Evolutionary conservation across 35 echinoderm and acorn worm species (phyloP).

Genomic region (Stichopus chloronotus): DNA sequence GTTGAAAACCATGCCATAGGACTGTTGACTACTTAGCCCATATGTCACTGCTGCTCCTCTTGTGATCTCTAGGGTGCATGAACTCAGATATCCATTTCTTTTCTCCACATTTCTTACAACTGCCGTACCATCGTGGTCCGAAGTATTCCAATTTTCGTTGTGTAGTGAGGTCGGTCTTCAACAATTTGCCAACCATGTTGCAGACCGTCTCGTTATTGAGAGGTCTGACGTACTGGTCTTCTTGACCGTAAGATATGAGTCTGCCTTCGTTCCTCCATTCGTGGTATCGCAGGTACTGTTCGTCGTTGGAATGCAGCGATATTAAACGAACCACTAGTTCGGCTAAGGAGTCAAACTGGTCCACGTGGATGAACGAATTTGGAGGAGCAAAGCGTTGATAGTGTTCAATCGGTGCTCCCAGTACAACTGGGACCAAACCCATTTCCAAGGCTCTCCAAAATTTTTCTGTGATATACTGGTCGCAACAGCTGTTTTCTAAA

Average conservation of each 20-base stretch:
- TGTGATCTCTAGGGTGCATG: not conserved
- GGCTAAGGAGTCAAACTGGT: conserved; percentile 1
- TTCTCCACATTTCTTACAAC: conserved; percentile 21
- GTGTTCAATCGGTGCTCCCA: conserved; percentile 5
- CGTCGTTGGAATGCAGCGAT: not conserved
- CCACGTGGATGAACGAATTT: conserved; percentile 39
- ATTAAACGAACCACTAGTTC: not conserved
- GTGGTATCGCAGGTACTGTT: not conserved
- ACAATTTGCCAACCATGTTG: not conserved
- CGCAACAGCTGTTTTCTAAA: conserved; percentile 52
- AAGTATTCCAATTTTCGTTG: conserved; percentile 25
- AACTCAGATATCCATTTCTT: conserved; percentile 1
- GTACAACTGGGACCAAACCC: conserved; percentile 10
- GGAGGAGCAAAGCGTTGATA: conserved; percentile 8
- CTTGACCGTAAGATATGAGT: conserved; percentile 30
- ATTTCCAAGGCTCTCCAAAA: conserved; percentile 42
- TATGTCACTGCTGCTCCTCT: not conserved
- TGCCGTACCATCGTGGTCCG: conserved; percentile 19
- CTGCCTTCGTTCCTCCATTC: conserved; percentile 8
- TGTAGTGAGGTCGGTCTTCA: not conserved
- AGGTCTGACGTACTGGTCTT: conserved; percentile 21
- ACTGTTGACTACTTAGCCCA: not conserved
- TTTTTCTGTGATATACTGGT: conserved; percentile 45
- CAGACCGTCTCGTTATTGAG: conserved; percentile 19
- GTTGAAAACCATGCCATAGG: too few relatives aligned